Base-by-base conservation (phyloP, 2,888 invertebrate genomes). In the Drosophila neutralis region DNA sequence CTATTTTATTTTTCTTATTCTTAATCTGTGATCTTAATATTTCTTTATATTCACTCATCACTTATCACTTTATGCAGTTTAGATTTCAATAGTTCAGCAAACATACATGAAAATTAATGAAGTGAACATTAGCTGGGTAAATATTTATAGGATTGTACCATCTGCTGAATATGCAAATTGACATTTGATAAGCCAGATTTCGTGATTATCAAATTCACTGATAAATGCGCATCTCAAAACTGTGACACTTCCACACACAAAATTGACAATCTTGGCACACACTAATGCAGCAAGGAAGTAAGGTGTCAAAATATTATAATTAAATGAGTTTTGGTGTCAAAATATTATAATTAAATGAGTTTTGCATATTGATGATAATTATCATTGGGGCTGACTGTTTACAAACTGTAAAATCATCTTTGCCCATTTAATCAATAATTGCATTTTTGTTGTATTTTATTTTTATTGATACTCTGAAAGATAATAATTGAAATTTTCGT, bases 381-480 rank as follows among this genome's bases (percentile, higher is more conserved):
- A 33, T 49, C 54, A 62, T 49, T 61, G 35, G 21, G 1, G 13
- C n/a, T 51, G 27, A 56, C 18, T 33, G 27, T 57, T 57, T 48
- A 11, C 27, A 62, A 72, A 64, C 11, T 71, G 72, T 68, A n/a
- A 51, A 63, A 58, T 78, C 81, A 78, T 76, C 42, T 52, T 10
- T 31, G 38, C 7, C 15, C 27, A 33, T 71, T 80, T 71, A 70
- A 80, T 76, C 49, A 62, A 48, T 51, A 54, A 51, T 51, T 60
- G 48, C 66, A 52, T 62, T 73, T 65, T 31, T 54, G 31, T 70
- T 61, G 45, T 38, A 51, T 56, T 13, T 18, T 33, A 56, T 35
- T 52, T 35, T 11, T 13, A 33, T 36, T 27, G 5, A 27, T 48
- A 48, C 45, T 24, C 45, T 40, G 24, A n/a, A 1, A 42, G n/a